A percentile compares a stretch with the other conserved stretches of the same genome.
These are phyloP conservation scores for Platycercus adscitus DNA, from an alignment of 2,113 vertebrate species.

Conservation along the genomic window DNA sequence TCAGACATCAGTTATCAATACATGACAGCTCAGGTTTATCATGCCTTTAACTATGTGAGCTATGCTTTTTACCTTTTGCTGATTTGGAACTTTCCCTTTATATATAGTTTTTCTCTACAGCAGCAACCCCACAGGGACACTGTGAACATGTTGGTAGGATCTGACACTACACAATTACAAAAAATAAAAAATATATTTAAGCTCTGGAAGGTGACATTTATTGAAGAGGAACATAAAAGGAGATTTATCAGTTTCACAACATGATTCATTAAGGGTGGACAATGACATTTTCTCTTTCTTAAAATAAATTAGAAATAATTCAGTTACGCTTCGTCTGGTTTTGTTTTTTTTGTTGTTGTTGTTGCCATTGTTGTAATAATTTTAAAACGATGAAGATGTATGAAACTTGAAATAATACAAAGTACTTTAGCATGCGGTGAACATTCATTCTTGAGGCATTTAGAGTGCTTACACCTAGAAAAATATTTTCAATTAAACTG, in stretches of 20 bases:
- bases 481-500: neutral
- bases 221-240: constrained; percentile 19
- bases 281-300: neutral
- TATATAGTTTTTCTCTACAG: neutral
- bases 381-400: neutral
- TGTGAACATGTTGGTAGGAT: neutral
- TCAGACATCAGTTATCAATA: constrained; percentile 60
- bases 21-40: constrained; percentile 49
- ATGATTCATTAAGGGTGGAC: neutral
- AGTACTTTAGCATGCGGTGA: neutral
- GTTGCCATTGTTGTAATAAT: neutral
- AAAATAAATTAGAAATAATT: neutral
- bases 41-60: neutral
- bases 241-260: constrained; percentile 30
- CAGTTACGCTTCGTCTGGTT: neutral
- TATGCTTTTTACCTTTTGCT: neutral
- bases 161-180: neutral
- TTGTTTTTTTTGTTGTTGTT: neutral
- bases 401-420: neutral
- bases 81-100: constrained; percentile 33
- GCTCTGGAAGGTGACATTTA: neutral
- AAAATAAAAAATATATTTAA: neutral
- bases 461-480: neutral
- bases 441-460: neutral
- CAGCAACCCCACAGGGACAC: neutral